Conservation (phyloP, 2,113 vertebrate genomes). For the Brachionichthys hirsutus region DNA sequence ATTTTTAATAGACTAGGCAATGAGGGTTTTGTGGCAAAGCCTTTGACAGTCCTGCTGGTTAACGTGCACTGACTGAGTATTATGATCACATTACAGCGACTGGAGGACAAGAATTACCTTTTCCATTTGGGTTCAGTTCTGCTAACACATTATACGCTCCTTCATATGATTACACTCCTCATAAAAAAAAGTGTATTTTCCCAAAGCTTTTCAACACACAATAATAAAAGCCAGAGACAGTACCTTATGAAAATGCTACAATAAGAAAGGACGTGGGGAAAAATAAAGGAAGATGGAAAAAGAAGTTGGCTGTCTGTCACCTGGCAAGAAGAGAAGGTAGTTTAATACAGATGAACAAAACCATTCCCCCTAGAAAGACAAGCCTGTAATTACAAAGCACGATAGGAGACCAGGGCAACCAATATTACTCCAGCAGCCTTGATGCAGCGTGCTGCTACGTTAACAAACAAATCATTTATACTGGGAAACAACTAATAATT, state of each 20-base stretch:
- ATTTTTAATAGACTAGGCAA: slow-evolving; percentile 3
- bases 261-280: slow-evolving; percentile 43
- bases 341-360: slow-evolving; percentile 71
- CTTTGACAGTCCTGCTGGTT: neutral
- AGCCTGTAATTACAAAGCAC: slow-evolving; percentile 73
- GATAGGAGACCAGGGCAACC: slow-evolving; percentile 52
- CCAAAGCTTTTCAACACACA: slow-evolving; percentile 30
- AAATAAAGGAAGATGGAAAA: slow-evolving; percentile 24
- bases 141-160: slow-evolving; percentile 29
- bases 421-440: slow-evolving; percentile 64
- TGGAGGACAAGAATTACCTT: slow-evolving; percentile 23
- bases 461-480: slow-evolving; percentile 49
- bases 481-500: slow-evolving; percentile 67
- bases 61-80: neutral
- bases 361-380: slow-evolving; percentile 48
- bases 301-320: slow-evolving; percentile 50
- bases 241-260: slow-evolving; percentile 48
- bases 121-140: slow-evolving; percentile 32
- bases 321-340: slow-evolving; percentile 42
- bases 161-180: slow-evolving; percentile 38
- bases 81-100: slow-evolving; percentile 29
- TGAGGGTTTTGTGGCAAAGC: neutral
- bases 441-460: too few relatives aligned
- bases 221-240: slow-evolving; percentile 44
- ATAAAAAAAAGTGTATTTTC: slow-evolving; percentile 33